Conservation (phyloP, 2,797 vertebrate genomes). For the Nannoperca australis region DNA sequence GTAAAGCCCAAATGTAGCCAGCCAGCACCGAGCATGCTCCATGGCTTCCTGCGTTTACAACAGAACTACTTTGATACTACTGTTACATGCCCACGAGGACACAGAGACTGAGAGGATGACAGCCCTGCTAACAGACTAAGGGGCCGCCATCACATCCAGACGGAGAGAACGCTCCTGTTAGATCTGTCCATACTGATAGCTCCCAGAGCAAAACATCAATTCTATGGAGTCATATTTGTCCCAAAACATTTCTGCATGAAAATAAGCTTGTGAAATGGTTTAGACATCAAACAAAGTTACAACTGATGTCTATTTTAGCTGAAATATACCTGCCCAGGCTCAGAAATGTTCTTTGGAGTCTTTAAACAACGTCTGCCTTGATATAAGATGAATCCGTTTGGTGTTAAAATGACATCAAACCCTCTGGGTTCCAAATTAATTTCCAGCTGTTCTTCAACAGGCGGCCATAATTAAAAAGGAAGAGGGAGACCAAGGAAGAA, state of each 20-base stretch:
- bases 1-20: conserved; percentile 72
- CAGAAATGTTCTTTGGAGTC: background rate
- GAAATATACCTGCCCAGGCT: background rate
- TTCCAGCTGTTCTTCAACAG: background rate
- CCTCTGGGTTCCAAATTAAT: background rate
- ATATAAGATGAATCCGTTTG: background rate
- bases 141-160: conserved; percentile 26
- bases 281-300: background rate
- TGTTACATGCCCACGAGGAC: conserved; percentile 40
- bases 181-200: conserved; percentile 35
- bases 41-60: conserved; percentile 66
- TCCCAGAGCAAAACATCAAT: conserved; percentile 15
- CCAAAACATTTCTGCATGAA: conserved; percentile 24
- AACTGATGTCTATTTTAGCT: background rate
- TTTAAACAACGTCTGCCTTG: background rate
- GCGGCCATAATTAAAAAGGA: background rate
- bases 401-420: background rate
- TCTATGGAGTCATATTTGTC: conserved; percentile 31
- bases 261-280: conserved; percentile 56
- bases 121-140: conserved; percentile 17
- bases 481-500: background rate
- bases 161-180: conserved; percentile 19
- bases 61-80: conserved; percentile 58
- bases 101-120: conserved; percentile 31
- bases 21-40: conserved; percentile 67